Evolutionary conservation across 1,140 invertebrate genomes (phyloP), one percentile per base, ranked within the genome.

Genomic region (Venturia canescens): DNA sequence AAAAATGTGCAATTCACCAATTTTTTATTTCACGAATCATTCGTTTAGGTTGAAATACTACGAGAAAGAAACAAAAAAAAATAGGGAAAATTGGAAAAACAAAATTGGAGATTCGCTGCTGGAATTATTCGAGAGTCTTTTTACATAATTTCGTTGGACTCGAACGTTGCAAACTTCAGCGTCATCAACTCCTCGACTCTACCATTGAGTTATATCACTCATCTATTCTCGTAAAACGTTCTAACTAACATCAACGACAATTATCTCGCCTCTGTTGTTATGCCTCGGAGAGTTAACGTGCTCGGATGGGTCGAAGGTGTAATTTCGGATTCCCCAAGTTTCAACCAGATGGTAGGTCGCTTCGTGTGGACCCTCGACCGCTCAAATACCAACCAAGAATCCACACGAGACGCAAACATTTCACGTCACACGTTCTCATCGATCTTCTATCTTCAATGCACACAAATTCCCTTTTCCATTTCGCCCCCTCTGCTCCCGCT

Each of bases 291-390:
- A 34, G 67, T 16, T 13, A n/a, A 34, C 67, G 67, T 70, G 67
- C 31, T 38, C 27, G 44, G 27, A 72, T 72, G 50, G 70, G 70
- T 50, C 70, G 70, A 23, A 72, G 70, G 70, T 72, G 70, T 48
- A 72, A 72, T 72, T 44, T 72, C 70, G 70, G 70, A 72, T 48
- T 72, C 11, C 38, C 70, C 70, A 72, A 72, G 70, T 72, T 72
- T 48, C 38, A 72, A 72, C 70, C 34, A 48, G 70, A 44, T 44
- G 38, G 7, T 44, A 44, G 38, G 38, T 44, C 38, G 38, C 5
- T 9, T 44, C 38, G 38, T 44, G 38, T 44, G 38, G 38, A 44
- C 38, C 38, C 38, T 44, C 38, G 38, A 44, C 11, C 53, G 1
- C 18, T 57, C n/a, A 18, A 23, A 57, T 21, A 57, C 53, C 18